Conservation (phyloP, 2,888 invertebrate species). For the Drosophila antonietae region DNA sequence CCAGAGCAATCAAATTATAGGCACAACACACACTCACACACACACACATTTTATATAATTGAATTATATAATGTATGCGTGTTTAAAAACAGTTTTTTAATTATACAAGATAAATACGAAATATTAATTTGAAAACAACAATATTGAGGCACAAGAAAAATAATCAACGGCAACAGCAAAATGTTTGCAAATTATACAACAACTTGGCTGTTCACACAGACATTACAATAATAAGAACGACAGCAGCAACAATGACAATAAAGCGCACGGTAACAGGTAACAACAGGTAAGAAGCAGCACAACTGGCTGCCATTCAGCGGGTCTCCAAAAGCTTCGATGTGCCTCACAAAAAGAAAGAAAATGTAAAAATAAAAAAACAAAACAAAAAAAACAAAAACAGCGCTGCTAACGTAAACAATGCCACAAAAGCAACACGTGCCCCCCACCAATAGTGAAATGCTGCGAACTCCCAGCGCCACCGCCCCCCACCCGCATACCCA, state of each 20-base stretch:
- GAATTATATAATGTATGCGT: constrained; percentile 19
- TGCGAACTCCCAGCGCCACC: not conserved
- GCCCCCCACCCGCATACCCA: not conserved
- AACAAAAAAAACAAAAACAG: not conserved
- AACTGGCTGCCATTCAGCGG: constrained; percentile 45
- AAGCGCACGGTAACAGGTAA: constrained; percentile 24
- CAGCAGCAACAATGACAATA: constrained; percentile 23
- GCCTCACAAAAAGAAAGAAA: constrained; percentile 20
- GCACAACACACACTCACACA: not conserved
- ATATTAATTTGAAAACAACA: constrained; percentile 34
- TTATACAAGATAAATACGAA: constrained; percentile 51
- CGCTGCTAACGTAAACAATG: constrained; percentile 55
- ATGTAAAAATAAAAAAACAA: constrained; percentile 2
- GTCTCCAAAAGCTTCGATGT: constrained; percentile 44
- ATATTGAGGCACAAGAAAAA: constrained; percentile 32
- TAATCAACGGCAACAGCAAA: constrained; percentile 34
- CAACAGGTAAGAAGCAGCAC: constrained; percentile 19
- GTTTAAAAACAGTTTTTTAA: constrained; percentile 40
- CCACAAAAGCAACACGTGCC: constrained; percentile 70
- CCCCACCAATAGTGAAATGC: constrained; percentile 19
- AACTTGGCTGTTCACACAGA: constrained; percentile 43
- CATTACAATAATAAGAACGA: constrained; percentile 40
- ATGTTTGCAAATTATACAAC: constrained; percentile 39
- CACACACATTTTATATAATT: not conserved
- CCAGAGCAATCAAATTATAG: constrained; percentile 40